Evolutionary conservation across 2,888 invertebrate species (phyloP), one percentile per base, ranked within the genome.

Genomic region (Agrochola macilenta): DNA sequence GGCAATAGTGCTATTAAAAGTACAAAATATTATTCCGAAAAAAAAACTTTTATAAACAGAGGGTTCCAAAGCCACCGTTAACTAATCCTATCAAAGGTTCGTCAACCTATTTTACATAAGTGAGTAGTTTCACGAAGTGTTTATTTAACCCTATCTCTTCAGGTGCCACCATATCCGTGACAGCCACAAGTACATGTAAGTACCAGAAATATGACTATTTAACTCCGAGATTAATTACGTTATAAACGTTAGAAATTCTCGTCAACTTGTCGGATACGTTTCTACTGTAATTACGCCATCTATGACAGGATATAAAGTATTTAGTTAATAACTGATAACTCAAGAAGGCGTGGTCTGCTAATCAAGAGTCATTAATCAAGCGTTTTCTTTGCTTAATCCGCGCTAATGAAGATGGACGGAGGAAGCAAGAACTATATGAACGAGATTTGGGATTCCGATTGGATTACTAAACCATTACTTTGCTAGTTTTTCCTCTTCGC

Each of bases 231-330:
- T 76, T 61, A 80, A 80, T 84, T 35, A 80, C 72, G 69, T 49
- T 70, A 69, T 82, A 84, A 80, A 46, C 66, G 81, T 12, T 80
- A 84, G 84, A 83, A 84, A 81, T 81, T 84, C 83, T 71, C 66
- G 84, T 74, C 70, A 81, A 14, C 39, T 60, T 74, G 84, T 63
- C 81, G 81, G 81, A 83, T 60, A 81, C 72, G 66, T 80, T 80
- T 73, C 84, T 76, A 70, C 26, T 30, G 76, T 76, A 84, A 83
- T 81, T 74, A 76, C 68, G 39, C 12, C 65, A 84, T 76, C 73
- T 81, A 43, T 49, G 4, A 64, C 83, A 74, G 83, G 84, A 83
- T 84, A 74, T 84, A 35, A 80, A 84, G 60, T 75, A 82, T 83
- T 82, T 69, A 75, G 61, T 63, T 79, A 83, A 83, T 83, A 35